Evolutionary conservation across 2,113 vertebrate genomes (phyloP).

Genomic region (Alethe diademata): DNA sequence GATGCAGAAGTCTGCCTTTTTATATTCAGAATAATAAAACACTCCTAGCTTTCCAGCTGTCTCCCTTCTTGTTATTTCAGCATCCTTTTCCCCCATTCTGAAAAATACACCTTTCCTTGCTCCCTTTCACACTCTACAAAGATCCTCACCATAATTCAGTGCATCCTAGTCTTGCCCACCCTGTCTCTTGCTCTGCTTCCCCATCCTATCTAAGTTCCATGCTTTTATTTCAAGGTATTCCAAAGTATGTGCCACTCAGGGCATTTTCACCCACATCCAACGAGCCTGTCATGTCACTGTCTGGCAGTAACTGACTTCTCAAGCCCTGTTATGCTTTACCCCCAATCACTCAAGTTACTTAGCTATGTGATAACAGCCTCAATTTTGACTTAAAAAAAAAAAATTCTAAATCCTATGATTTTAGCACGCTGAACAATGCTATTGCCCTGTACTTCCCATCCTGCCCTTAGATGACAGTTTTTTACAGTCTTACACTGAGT

Average conservation of each 20-base stretch:
- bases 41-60: not conserved
- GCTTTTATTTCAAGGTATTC: not conserved
- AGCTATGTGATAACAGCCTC: not conserved
- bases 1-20: not conserved
- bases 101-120: not conserved
- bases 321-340: not conserved
- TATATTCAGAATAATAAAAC: not conserved
- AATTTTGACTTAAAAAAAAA: not conserved
- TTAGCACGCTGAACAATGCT: fast-evolving
- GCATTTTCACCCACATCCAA: not conserved
- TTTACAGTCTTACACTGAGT: too few relatives aligned
- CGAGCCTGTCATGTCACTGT: too few relatives aligned
- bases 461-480: not conserved
- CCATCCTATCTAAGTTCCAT: not conserved
- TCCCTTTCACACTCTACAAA: not conserved
- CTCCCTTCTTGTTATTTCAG: not conserved
- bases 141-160: not conserved
- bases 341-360: not conserved
- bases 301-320: not conserved
- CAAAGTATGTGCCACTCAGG: not conserved
- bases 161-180: not conserved
- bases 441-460: not conserved
- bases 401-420: not conserved
- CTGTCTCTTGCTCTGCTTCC: not conserved
- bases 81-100: not conserved